Evolutionary conservation across 2,888 invertebrate species (phyloP).

Genomic region (Heliconius hortense): DNA sequence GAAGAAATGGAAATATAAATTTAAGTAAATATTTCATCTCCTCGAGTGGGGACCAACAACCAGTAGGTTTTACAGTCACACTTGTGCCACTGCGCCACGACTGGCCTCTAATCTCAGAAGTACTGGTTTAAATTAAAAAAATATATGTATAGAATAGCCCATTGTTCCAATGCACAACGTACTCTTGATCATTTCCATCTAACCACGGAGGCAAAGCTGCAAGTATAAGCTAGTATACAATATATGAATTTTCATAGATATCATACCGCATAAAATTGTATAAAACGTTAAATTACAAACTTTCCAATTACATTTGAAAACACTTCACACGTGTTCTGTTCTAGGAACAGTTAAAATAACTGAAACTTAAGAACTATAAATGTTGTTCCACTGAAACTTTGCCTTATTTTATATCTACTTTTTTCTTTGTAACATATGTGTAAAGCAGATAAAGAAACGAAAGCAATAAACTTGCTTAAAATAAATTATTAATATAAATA

Average conservation of each 20-base stretch:
- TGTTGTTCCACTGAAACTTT: not conserved
- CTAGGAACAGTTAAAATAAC: not conserved
- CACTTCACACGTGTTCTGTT: not conserved
- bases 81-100: no score
- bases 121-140: no score
- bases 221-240: not conserved
- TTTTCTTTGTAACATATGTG: not conserved
- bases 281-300: slow-evolving; percentile 6
- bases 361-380: slow-evolving; percentile 2
- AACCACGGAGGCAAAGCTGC: not conserved
- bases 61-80: no score
- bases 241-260: slow-evolving; percentile 4
- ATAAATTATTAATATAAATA: not conserved
- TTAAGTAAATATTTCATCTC: no score
- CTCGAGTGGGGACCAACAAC: no score
- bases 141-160: no score
- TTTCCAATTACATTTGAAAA: slow-evolving; percentile 8
- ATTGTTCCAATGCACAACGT: no score
- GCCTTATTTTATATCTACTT: not conserved
- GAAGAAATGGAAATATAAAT: no score
- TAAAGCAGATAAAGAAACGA: not conserved
- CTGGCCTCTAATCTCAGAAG: no score
- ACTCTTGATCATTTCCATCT: not conserved
- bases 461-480: not conserved
- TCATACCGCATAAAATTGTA: not conserved